Percentiles rank a stretch among this genome's conserved stretches.
These are phyloP conservation scores for Thalassarche chlororhynchos DNA, from an alignment of 2,113 vertebrate genomes.

Conservation along the genomic window DNA sequence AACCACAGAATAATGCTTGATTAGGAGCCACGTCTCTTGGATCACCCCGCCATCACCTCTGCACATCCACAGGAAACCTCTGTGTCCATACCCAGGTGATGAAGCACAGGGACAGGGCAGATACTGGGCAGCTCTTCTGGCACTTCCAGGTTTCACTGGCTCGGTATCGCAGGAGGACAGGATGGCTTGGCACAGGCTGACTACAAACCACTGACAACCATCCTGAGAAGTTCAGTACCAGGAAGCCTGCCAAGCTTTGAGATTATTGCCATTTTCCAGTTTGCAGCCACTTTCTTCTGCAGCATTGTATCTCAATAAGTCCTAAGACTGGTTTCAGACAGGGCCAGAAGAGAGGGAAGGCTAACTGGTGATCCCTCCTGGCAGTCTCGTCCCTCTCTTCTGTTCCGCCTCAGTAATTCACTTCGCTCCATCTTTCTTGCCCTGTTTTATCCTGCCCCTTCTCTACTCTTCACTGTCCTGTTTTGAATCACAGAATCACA, in stretches of 20 bases:
- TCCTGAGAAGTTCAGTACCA: background rate
- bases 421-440: background rate
- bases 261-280: background rate
- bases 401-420: background rate
- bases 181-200: background rate
- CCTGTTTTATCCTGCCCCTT: background rate
- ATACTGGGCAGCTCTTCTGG: background rate
- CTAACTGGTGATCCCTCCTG: background rate
- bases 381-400: background rate
- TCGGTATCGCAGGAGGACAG: rapidly evolving
- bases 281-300: background rate
- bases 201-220: background rate
- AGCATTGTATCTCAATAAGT: background rate
- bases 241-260: background rate
- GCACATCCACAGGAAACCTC: background rate
- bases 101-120: background rate
- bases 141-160: background rate
- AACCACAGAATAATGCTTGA: background rate
- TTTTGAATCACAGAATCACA: background rate
- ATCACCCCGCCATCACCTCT: background rate
- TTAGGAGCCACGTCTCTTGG: background rate
- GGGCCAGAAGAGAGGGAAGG: background rate
- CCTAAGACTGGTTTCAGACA: background rate
- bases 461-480: background rate
- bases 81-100: too few relatives aligned